Evolutionary conservation across 2,888 invertebrate genomes (phyloP).

Genomic region (Dimorphilus gyrociliatus): DNA sequence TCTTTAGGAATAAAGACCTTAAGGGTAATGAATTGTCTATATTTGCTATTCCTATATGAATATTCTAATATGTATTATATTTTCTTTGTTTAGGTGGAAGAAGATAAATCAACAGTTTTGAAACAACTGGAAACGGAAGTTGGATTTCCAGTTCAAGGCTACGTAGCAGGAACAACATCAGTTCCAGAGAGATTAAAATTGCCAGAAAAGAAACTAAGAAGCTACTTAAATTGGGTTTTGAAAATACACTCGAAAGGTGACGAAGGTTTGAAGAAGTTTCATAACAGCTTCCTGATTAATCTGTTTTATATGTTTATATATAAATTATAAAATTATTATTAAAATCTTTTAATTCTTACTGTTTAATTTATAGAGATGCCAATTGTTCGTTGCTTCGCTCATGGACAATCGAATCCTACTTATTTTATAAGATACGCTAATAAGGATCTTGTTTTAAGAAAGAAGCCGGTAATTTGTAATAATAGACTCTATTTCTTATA

Average conservation of each 20-base stretch:
- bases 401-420: slow-evolving; percentile 41
- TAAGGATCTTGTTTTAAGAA: slow-evolving; percentile 35
- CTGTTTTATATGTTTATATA: too few relatives aligned
- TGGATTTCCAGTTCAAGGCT: slow-evolving; percentile 18
- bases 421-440: slow-evolving; percentile 33
- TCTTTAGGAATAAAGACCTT: slow-evolving; percentile 36
- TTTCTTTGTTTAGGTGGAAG: not conserved
- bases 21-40: slow-evolving; percentile 19
- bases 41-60: not conserved
- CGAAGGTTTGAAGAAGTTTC: too few relatives aligned
- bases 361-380: slow-evolving; percentile 12
- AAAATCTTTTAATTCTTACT: slow-evolving; percentile 1
- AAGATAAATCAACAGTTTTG: slow-evolving; percentile 20
- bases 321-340: not conserved
- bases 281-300: too few relatives aligned
- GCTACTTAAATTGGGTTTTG: slow-evolving; percentile 15
- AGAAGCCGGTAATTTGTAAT: slow-evolving; percentile 40
- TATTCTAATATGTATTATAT: slow-evolving; percentile 1
- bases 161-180: slow-evolving; percentile 18
- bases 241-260: slow-evolving; percentile 16
- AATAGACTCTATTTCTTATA: too few relatives aligned
- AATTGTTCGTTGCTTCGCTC: slow-evolving; percentile 22
- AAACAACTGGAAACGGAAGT: slow-evolving; percentile 19
- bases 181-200: slow-evolving; percentile 23
- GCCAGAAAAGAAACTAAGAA: slow-evolving; percentile 16